Evolutionary conservation across 2,113 vertebrate species (phyloP).

Genomic region (Rhodinocichla rosea): DNA sequence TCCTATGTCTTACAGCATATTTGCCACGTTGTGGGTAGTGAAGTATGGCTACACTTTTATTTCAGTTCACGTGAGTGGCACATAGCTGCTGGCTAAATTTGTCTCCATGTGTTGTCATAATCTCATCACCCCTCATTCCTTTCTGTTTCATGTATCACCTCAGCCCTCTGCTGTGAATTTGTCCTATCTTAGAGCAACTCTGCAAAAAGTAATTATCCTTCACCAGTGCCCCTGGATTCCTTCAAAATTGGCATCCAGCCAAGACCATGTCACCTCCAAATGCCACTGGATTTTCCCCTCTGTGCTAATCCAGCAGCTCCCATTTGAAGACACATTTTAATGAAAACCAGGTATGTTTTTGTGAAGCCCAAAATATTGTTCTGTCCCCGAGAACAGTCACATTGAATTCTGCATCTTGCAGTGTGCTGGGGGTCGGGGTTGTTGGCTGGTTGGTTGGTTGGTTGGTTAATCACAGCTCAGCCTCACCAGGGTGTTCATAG

Average conservation of each 20-base stretch:
- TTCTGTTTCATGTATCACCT: not conserved
- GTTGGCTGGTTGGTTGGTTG: not conserved
- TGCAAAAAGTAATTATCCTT: not conserved
- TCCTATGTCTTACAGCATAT: not conserved
- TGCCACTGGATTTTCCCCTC: not conserved
- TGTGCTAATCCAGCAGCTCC: not conserved
- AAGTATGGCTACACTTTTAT: not conserved
- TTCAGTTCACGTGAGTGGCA: not conserved
- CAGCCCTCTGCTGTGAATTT: not conserved
- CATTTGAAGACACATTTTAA: not conserved
- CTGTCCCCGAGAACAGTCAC: not conserved
- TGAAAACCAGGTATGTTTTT: not conserved
- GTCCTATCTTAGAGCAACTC: not conserved
- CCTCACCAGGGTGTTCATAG: not conserved
- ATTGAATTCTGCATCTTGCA: not conserved
- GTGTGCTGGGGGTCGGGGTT: accelerated
- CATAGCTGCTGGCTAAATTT: not conserved
- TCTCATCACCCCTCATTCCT: not conserved
- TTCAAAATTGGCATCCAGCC: not conserved
- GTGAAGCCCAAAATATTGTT: not conserved
- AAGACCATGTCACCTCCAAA: not conserved
- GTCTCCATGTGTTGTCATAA: not conserved
- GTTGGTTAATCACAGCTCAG: not conserved
- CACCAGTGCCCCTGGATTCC: accelerated
- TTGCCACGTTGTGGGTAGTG: accelerated